Base-by-base conservation (phyloP, 1,140 invertebrate genomes). In the Diachasma alloeum region DNA sequence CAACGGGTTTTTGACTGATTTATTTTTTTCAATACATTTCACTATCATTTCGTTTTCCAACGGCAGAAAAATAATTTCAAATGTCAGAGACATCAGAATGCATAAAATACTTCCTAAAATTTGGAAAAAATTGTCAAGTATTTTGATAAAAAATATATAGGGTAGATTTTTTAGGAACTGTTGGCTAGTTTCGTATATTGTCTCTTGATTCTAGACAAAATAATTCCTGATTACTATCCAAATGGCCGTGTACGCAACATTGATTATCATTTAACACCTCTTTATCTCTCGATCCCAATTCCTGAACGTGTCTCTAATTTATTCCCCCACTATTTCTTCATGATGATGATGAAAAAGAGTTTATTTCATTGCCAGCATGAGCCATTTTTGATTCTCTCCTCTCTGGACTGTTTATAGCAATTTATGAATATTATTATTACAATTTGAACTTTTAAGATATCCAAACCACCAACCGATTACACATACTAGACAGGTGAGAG, bases 181-280 rank as follows among this genome's bases (percentile, higher is more conserved):
- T 70, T 19, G 37, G 22, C 36, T 70, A 37, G 26, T 46, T 42
- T 70, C 63, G 86, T 82, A 79, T 59, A 59, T 53, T 66, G 24
- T 69, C 56, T 17, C 56, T 74, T 9, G 75, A 59, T 56, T 11
- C 26, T 46, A 8, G 37, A 31, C 46, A 15, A 70, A 37, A 10
- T 42, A 42, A 42, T 42, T 42, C 9, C 39, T 42, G 48, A 31
- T 59, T 73, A 66, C 19, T 17, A 66, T 69, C 4, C 37, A 71
- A 59, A 59, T 53, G 46, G 59, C 72, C 76, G 39, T 77, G 71
- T 68, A 74, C 22, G 66, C 76, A 74, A 72, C 72, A 56, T 53
- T 69, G 46, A 66, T 22, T 8, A 19, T 17, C 4, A 42, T 4
- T 56, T 56, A 6, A 56, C 5, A 56, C 48, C 48, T 56, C n/a